A percentile compares a stretch with the other conserved stretches of the same genome.
These are phyloP conservation scores for Hoplodrina ambigua DNA, from an alignment of 2,888 invertebrate species.

Conservation along the genomic window DNA sequence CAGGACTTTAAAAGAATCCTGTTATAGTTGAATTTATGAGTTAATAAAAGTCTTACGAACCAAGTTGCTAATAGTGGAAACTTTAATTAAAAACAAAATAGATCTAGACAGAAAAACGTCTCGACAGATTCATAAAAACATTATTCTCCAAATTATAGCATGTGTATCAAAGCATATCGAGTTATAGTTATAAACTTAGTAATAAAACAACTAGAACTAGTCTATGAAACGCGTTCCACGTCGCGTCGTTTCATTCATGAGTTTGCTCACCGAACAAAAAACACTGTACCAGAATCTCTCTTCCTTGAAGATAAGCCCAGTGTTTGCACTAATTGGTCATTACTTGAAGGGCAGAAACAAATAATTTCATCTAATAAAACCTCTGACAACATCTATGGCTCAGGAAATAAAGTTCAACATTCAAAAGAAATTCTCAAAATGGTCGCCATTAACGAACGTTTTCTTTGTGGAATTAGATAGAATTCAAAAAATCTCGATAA, in stretches of 20 bases:
- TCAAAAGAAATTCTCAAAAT: constrained; percentile 22
- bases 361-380: constrained; percentile 37
- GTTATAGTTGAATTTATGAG: too few relatives aligned
- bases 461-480: constrained; percentile 55
- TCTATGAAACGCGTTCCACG: constrained; percentile 62
- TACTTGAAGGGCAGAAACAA: constrained; percentile 62
- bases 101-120: background rate
- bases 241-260: constrained; percentile 69
- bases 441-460: constrained; percentile 14
- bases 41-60: too few relatives aligned
- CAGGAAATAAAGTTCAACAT: constrained; percentile 58
- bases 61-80: background rate
- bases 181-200: constrained; percentile 19
- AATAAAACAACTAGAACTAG: constrained; percentile 45
- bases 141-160: constrained; percentile 8
- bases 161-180: constrained; percentile 24
- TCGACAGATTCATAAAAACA: background rate
- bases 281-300: constrained; percentile 69
- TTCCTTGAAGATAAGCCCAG: constrained; percentile 77
- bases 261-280: constrained; percentile 67
- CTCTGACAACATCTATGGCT: constrained; percentile 21
- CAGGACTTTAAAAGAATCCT: too few relatives aligned
- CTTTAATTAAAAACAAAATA: background rate
- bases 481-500: constrained; percentile 78
- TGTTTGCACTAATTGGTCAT: constrained; percentile 81